Conservation (phyloP, 2,797 vertebrate species). For the Cyprinella venusta region DNA sequence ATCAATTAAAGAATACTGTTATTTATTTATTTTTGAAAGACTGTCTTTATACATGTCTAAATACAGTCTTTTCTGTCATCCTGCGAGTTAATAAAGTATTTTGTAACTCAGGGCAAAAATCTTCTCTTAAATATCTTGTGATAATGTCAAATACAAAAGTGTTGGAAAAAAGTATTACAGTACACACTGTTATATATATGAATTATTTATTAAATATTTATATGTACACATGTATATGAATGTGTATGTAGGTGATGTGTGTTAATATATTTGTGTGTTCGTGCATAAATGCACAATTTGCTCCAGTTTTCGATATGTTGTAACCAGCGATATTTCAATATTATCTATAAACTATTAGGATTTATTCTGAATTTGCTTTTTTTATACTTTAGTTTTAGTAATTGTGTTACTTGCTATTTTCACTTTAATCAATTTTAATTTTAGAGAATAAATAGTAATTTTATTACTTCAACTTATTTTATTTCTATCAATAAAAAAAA, state of each 20-base stretch:
- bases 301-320: background rate
- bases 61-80: no score
- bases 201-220: background rate
- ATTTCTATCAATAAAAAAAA: background rate
- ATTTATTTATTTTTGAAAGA: no score
- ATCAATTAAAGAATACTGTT: background rate
- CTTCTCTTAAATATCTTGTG: background rate
- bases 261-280: no score
- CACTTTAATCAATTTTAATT: background rate
- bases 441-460: background rate
- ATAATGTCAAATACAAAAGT: background rate
- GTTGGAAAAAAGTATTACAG: background rate
- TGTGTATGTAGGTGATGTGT: no score
- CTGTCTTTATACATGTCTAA: no score
- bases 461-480: background rate
- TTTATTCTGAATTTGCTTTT: background rate
- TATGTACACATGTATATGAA: background rate
- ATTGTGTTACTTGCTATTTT: background rate
- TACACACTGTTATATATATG: background rate
- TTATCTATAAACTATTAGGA: background rate
- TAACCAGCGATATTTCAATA: background rate
- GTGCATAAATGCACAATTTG: no score
- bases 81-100: background rate
- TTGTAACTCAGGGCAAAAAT: background rate
- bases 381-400: background rate